phyloP scores from a whole-genome alignment of 2,797 vertebrate species.

The Liasis olivaceus region DNA sequence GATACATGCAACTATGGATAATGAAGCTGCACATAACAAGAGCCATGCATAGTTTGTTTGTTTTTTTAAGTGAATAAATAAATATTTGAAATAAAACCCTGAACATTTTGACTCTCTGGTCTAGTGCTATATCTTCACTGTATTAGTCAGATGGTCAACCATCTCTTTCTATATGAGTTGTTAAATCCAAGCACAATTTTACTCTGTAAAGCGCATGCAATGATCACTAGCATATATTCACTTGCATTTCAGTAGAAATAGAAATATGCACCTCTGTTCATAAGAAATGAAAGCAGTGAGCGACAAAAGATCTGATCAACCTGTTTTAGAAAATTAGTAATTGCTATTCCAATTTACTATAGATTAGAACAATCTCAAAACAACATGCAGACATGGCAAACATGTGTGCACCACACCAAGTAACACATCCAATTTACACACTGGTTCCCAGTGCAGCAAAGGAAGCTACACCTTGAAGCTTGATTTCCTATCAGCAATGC shows the following conservation, averaged over 20 bases:
- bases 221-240: neutral
- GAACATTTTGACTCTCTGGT: neutral
- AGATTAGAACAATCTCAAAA: neutral
- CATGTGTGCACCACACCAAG: neutral
- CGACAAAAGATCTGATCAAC: neutral
- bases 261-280: neutral
- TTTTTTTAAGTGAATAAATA: neutral
- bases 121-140: neutral
- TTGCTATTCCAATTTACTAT: neutral
- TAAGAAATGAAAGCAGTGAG: neutral
- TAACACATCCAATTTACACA: neutral
- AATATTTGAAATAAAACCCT: neutral
- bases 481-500: neutral
- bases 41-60: too few relatives aligned
- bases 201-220: neutral
- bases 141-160: neutral
- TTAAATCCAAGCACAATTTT: neutral
- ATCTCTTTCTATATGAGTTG: neutral
- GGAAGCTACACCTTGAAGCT: neutral
- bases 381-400: too few relatives aligned
- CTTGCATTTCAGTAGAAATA: neutral
- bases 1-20: neutral
- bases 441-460: neutral
- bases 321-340: neutral
- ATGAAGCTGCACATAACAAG: neutral